Conservation (phyloP, 2,113 vertebrate genomes). For the Notechis scutatus region DNA sequence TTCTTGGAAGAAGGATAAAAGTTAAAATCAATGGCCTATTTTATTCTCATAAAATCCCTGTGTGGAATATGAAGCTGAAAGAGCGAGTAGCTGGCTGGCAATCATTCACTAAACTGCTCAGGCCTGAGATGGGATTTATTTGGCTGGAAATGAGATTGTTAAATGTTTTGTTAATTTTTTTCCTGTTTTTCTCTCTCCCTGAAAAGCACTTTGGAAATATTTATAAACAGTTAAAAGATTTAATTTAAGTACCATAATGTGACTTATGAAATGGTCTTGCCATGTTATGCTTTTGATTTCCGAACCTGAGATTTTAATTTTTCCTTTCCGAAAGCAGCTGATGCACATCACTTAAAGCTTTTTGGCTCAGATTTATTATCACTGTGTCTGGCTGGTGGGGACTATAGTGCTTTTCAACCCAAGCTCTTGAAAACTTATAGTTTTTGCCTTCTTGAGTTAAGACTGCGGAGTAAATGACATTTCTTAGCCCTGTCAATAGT, state of each 20-base stretch:
- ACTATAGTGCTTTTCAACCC: neutral
- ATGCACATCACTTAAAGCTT: neutral
- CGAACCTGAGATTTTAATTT: neutral
- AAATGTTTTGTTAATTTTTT: neutral
- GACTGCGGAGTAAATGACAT: neutral
- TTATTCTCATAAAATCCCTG: neutral
- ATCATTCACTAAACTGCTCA: neutral
- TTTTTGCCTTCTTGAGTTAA: neutral
- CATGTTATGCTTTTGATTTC: neutral
- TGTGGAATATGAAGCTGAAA: neutral
- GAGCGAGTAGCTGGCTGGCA: neutral
- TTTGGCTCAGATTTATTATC: neutral
- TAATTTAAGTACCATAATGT: neutral
- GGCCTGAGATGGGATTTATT: neutral
- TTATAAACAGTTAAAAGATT: neutral
- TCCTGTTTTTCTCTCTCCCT: neutral
- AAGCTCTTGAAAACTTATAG: slow-evolving; percentile 11
- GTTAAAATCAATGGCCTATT: neutral
- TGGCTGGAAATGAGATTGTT: neutral
- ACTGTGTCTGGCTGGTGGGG: neutral
- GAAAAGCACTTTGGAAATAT: neutral
- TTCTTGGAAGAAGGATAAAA: neutral
- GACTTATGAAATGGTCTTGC: neutral
- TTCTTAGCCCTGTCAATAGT: slow-evolving; percentile 18
- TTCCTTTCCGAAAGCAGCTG: neutral